Percentiles rank a stretch among this genome's conserved stretches.
phyloP scores from a whole-genome alignment of 1,140 invertebrate genomes.

The Probaryconus sp. region DNA sequence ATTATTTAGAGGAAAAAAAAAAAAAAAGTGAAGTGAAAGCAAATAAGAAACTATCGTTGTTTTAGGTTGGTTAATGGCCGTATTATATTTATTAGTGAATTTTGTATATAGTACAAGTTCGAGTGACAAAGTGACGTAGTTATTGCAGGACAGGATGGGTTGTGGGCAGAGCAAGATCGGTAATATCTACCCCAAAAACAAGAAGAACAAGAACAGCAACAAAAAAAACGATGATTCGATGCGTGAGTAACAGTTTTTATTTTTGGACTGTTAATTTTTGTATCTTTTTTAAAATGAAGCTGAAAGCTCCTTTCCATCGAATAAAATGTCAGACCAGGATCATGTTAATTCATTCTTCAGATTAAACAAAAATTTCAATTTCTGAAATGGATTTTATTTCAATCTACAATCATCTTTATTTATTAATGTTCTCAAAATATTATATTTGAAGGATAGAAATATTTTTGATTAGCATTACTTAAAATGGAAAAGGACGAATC shows the following conservation, averaged over 20 bases:
- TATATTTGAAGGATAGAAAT: no score
- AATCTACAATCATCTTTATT: no score
- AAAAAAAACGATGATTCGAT: slow-evolving; percentile 77
- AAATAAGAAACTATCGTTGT: neutral
- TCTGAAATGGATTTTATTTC: no score
- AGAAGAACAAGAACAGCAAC: slow-evolving; percentile 76
- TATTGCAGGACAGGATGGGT: slow-evolving; percentile 75
- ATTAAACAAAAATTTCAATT: no score
- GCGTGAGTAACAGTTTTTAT: slow-evolving; percentile 66
- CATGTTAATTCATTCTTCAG: no score
- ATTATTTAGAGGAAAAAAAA: neutral
- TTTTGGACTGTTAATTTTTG: slow-evolving; percentile 15
- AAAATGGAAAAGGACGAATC: no score
- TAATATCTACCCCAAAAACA: slow-evolving; percentile 80
- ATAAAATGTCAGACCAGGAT: no score
- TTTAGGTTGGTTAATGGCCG: slow-evolving; percentile 15
- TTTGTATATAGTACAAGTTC: slow-evolving; percentile 34
- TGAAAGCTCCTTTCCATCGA: no score
- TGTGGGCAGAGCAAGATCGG: slow-evolving; percentile 81
- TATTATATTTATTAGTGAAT: neutral
- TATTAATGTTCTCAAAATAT: no score
- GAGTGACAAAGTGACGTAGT: slow-evolving; percentile 46
- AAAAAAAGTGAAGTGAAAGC: neutral
- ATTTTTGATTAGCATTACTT: no score
- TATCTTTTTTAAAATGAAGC: no score